phyloP scores from a whole-genome alignment of 2,888 invertebrate genomes.

The Vanessa cardui region DNA sequence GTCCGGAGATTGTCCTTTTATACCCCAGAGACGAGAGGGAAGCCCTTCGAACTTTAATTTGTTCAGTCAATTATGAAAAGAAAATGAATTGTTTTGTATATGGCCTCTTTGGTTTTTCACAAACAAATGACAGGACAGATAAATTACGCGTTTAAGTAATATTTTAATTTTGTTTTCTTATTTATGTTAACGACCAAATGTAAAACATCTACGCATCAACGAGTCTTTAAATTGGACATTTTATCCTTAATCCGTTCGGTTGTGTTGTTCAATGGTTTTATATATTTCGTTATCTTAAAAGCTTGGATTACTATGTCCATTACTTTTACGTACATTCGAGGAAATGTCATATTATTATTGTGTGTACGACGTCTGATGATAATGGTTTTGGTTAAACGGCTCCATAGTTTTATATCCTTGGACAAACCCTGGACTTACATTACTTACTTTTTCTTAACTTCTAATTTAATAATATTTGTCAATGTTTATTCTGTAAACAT shows the following conservation, averaged over 20 bases:
- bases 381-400: too few relatives aligned
- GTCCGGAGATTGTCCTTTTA: conserved; percentile 45
- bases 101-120: conserved; percentile 27
- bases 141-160: not conserved
- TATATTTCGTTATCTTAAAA: conserved; percentile 24
- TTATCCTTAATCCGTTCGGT: not conserved
- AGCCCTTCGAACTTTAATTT: conserved; percentile 51
- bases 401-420: too few relatives aligned
- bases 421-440: too few relatives aligned
- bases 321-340: not conserved
- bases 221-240: not conserved
- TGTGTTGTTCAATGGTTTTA: not conserved
- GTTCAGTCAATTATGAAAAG: conserved; percentile 38
- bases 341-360: not conserved
- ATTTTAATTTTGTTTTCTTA: not conserved
- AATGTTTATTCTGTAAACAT: too few relatives aligned
- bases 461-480: too few relatives aligned
- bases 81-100: conserved; percentile 37
- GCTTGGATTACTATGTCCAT: conserved; percentile 20
- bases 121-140: not conserved
- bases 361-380: not conserved
- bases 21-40: conserved; percentile 48
- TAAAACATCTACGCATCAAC: not conserved
- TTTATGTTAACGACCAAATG: not conserved
- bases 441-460: too few relatives aligned